A percentile compares a stretch with the other conserved stretches of the same genome.
phyloP scores from a whole-genome alignment of 2,888 invertebrate genomes.

The Netelia inedita region DNA sequence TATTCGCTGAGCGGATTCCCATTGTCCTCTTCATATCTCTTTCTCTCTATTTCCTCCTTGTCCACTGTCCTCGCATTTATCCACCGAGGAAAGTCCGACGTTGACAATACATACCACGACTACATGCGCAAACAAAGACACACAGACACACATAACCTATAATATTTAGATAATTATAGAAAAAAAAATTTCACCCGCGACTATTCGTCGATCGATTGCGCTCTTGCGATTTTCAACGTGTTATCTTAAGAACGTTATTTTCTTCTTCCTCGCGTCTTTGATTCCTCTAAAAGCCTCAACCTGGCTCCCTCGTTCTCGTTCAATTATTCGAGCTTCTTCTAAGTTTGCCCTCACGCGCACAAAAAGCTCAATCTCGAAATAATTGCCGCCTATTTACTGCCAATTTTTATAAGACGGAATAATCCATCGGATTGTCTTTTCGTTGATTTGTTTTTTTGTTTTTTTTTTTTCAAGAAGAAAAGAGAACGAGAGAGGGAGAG shows the following conservation, averaged over 20 bases:
- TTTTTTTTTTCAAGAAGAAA: conserved; percentile 36
- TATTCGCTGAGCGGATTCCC: conserved; percentile 57
- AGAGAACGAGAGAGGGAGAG: conserved; percentile 52
- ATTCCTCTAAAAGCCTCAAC: not conserved
- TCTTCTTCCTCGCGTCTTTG: not conserved
- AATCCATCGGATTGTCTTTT: conserved; percentile 14
- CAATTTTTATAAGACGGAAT: conserved; percentile 62
- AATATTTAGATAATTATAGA: conserved; percentile 18
- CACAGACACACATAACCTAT: conserved; percentile 15
- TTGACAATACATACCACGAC: conserved; percentile 59
- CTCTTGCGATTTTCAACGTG: conserved; percentile 25
- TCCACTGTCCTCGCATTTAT: conserved; percentile 57
- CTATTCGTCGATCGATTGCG: conserved; percentile 28
- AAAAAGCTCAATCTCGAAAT: conserved; percentile 52
- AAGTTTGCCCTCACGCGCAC: conserved; percentile 49
- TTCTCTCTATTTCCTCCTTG: conserved; percentile 17
- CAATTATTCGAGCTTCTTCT: conserved; percentile 8
- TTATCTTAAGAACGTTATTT: not conserved
- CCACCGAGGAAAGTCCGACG: conserved; percentile 57
- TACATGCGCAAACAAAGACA: conserved; percentile 3
- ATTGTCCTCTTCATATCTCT: conserved; percentile 18
- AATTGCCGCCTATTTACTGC: conserved; percentile 52
- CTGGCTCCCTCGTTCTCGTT: not conserved
- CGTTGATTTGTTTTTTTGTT: conserved; percentile 6
- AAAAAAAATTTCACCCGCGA: not conserved